Base-by-base conservation (phyloP, 2,888 invertebrate genomes). In the Cetonia aurata region DNA sequence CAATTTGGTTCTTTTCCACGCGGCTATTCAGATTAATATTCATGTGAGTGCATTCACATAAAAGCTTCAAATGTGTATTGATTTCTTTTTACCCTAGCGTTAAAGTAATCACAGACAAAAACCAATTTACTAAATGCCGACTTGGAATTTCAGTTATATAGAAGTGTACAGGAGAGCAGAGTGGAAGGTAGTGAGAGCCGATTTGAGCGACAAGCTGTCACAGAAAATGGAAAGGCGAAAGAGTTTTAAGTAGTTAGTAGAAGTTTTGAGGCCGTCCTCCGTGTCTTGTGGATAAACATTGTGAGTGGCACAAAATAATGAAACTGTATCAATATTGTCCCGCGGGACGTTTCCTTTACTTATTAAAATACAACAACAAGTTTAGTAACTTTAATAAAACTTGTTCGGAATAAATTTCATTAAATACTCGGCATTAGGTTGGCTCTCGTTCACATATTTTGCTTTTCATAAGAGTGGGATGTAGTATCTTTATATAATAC, bases 231-330 rank as follows among this genome's bases (percentile, higher is more conserved):
- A 81, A 83, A 83, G 83, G 81, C 82, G 83, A 83, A 83, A 84
- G 83, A 83, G 83, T 84, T 84, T 84, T 84, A 84, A 84, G 83
- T 83, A 84, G 83, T 84, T 83, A 80, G 81, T 80, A 80, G 81
- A 83, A 84, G 83, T 84, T 84, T 77, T 80, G 80, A 81, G 79
- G 80, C 79, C 80, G 77, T 80, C 56, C 67, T 67, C 56, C 46
- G 56, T 56, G 81, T 81, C 80, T 79, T 78, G 75, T 75, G 81
- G 81, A 82, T 82, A 82, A 83, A 83, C 80, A 83, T 82, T 81
- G 78, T 81, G 80, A 80, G 79, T 81, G 81, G 80, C 80, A 80
- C 79, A 79, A 78, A 77, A 80, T 80, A 79, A 80, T 79, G 77
- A 75, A 75, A 75, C 74, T 76, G 75, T 75, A 75, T 75, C 75